phyloP scores from a whole-genome alignment of 2,113 vertebrate genomes.

The Odobenus rosmarus region DNA sequence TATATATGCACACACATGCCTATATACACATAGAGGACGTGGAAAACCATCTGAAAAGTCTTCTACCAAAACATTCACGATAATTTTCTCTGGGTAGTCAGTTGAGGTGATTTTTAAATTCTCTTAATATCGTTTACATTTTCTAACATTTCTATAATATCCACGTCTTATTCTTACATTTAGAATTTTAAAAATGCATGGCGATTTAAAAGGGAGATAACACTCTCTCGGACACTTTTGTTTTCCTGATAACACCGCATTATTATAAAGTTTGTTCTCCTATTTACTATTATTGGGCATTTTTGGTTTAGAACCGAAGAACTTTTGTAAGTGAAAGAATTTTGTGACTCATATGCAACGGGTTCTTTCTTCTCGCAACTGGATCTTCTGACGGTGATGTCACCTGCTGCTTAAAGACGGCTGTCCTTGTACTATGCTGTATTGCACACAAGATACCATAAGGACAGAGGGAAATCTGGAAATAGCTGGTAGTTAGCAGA shows the following conservation, averaged over 20 bases:
- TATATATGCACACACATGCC: background rate
- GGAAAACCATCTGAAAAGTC: background rate
- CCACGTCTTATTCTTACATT: background rate
- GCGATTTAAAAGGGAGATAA: background rate
- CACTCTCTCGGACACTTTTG: background rate
- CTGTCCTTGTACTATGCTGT: background rate
- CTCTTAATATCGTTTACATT: background rate
- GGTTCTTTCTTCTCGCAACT: background rate
- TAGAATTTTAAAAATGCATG: background rate
- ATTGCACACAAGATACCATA: background rate
- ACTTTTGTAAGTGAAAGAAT: background rate
- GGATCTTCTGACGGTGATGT: background rate
- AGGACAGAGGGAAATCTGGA: background rate
- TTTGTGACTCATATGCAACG: background rate
- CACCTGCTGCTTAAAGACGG: background rate
- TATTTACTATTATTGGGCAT: background rate
- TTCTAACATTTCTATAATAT: conserved; percentile 15
- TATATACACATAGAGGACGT: background rate
- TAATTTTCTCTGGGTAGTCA: background rate
- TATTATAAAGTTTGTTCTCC: background rate
- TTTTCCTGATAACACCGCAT: background rate
- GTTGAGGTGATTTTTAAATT: conserved; percentile 17
- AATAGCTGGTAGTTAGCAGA: background rate
- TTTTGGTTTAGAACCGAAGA: conserved; percentile 26
- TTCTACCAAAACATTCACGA: background rate